Percentiles rank a stretch among this genome's conserved stretches.
Evolutionary conservation across 1,140 invertebrate species (phyloP).

Genomic region (Drosophila sucinea): DNA sequence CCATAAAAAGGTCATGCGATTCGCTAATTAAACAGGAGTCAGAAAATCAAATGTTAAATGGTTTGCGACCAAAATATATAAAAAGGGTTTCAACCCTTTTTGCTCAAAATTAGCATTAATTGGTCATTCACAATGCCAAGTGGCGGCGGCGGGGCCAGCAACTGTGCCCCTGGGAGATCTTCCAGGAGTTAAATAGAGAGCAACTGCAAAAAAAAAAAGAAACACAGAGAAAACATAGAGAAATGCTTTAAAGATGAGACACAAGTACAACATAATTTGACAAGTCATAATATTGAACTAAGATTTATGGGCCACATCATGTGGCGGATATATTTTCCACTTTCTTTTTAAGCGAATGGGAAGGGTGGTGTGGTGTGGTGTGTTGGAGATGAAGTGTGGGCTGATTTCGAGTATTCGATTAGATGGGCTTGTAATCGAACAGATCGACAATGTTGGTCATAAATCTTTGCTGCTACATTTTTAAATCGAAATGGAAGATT

Average conservation of each 20-base stretch:
- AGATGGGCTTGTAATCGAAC: constrained; percentile 79
- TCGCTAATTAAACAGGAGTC: constrained; percentile 63
- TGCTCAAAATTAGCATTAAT: constrained; percentile 69
- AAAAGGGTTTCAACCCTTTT: constrained; percentile 26
- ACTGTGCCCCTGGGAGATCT: constrained; percentile 56
- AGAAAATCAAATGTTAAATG: constrained; percentile 63
- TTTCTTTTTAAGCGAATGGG: constrained; percentile 15
- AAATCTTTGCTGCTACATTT: constrained; percentile 68
- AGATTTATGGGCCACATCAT: constrained; percentile 74
- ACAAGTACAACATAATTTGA: constrained; percentile 75
- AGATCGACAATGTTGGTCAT: constrained; percentile 72
- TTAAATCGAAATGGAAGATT: constrained; percentile 76
- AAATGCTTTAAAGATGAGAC: constrained; percentile 50
- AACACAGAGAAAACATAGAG: constrained; percentile 19
- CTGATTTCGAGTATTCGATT: constrained; percentile 52
- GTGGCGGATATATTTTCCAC: constrained; percentile 34
- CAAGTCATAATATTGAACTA: constrained; percentile 80
- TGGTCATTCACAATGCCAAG: constrained; percentile 56
- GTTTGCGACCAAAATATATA: constrained; percentile 52
- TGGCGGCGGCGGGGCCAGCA: constrained; percentile 37
- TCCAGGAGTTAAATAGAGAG: constrained; percentile 39
- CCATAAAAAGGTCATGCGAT: constrained; percentile 58
- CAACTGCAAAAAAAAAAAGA: constrained; percentile 7
- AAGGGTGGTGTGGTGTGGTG: constrained; percentile 3
- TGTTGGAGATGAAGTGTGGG: neutral